Evolutionary conservation across 2,888 invertebrate species (phyloP).

Genomic region (Temnothorax unifasciatus): DNA sequence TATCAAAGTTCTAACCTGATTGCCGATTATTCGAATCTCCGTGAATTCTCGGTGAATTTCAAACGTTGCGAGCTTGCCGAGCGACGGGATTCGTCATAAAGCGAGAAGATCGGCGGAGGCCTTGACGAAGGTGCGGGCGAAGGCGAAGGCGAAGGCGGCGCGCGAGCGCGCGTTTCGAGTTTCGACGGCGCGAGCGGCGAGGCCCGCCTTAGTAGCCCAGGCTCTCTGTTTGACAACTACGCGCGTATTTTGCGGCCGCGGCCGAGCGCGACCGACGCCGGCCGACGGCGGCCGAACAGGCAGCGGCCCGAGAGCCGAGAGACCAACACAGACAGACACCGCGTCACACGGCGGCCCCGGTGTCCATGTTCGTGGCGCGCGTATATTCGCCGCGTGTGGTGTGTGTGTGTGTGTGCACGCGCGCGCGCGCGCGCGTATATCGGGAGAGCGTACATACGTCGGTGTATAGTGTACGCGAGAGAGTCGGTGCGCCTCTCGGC

Average conservation of each 20-base stretch:
- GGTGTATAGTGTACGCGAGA: conserved; percentile 68
- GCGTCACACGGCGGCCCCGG: conserved; percentile 50
- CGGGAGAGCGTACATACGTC: conserved; percentile 76
- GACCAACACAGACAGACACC: conserved; percentile 70
- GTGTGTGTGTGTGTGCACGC: conserved; percentile 61
- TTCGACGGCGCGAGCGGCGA: neutral
- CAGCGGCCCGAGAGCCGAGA: conserved; percentile 74
- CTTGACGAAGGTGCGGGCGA: neutral
- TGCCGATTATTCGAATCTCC: too few relatives aligned
- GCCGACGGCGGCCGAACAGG: conserved; percentile 76
- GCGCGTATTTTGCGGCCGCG: conserved; percentile 82
- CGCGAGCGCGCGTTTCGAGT: neutral
- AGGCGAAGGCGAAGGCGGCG: too few relatives aligned
- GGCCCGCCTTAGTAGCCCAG: conserved; percentile 69
- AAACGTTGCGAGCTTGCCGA: neutral
- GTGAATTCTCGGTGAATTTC: neutral
- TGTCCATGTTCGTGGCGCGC: neutral
- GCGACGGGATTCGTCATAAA: neutral
- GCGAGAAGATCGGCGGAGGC: conserved; percentile 5
- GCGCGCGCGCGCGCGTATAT: conserved; percentile 17
- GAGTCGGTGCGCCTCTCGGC: conserved; percentile 76
- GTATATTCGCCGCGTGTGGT: conserved; percentile 63
- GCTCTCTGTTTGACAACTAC: conserved; percentile 78
- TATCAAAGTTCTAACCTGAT: neutral
- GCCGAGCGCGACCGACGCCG: conserved; percentile 73